Percentiles rank a stretch among this genome's conserved stretches.
Conservation (phyloP, 2,888 invertebrate species). For the Erebia epiphron region DNA sequence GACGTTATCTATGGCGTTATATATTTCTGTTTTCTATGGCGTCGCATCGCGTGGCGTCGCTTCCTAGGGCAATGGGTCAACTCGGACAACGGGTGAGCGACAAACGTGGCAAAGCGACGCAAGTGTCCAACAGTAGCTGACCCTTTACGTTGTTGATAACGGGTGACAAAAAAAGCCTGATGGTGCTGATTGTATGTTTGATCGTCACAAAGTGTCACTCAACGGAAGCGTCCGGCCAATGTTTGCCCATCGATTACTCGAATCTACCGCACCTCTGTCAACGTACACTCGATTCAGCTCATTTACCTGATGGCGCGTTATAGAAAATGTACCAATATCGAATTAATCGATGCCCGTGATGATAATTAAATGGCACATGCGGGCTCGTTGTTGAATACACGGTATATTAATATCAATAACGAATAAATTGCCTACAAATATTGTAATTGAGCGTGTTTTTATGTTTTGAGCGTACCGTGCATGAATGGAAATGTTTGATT, state of each 20-base stretch:
- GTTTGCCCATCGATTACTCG: slow-evolving; percentile 46
- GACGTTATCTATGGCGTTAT: too few species aligned
- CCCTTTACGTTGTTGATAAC: too few species aligned
- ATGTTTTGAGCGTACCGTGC: neutral
- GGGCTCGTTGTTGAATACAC: neutral
- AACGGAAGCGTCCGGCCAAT: slow-evolving; percentile 30
- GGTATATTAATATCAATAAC: neutral
- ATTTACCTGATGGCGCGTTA: slow-evolving; percentile 28
- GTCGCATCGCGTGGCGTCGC: too few species aligned
- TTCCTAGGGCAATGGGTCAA: too few species aligned
- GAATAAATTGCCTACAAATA: neutral
- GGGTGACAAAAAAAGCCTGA: too few species aligned
- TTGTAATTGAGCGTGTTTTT: neutral
- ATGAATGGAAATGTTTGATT: too few species aligned
- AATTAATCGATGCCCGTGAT: neutral
- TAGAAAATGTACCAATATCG: slow-evolving; percentile 19
- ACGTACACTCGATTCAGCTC: slow-evolving; percentile 40
- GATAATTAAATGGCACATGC: slow-evolving; percentile 10
- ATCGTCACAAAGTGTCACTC: slow-evolving; percentile 11
- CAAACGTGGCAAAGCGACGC: too few species aligned
- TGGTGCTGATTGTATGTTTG: too few species aligned
- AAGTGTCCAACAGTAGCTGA: too few species aligned
- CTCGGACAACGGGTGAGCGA: too few species aligned
- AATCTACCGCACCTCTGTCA: slow-evolving; percentile 45
- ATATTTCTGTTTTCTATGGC: too few species aligned